phyloP scores from a whole-genome alignment of 2,888 invertebrate genomes.

The Odontomyia ornata region DNA sequence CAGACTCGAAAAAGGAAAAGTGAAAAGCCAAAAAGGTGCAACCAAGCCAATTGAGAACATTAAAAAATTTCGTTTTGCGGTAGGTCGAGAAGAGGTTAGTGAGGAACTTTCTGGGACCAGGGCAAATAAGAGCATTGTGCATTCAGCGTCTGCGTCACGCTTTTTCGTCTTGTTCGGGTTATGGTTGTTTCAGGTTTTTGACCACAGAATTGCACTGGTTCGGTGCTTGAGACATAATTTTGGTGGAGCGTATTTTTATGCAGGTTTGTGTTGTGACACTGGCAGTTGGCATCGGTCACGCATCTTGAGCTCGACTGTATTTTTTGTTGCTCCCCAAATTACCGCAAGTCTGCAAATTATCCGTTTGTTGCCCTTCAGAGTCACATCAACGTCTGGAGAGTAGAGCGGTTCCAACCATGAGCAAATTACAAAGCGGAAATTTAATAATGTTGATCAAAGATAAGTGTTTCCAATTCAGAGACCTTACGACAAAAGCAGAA shows the following conservation, averaged over 20 bases:
- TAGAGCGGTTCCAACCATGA: too few species aligned
- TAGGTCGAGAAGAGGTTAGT: slow-evolving; percentile 14
- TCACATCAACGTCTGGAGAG: not conserved
- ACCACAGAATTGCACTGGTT: slow-evolving; percentile 18
- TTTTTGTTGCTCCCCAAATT: not conserved
- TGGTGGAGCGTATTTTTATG: not conserved
- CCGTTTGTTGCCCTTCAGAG: not conserved
- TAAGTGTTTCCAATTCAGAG: too few species aligned
- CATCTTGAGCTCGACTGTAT: not conserved
- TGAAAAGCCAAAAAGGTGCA: slow-evolving; percentile 12
- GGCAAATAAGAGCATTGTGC: not conserved
- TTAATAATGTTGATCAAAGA: too few species aligned
- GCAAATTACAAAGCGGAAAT: too few species aligned
- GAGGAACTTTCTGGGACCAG: not conserved
- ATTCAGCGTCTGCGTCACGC: slow-evolving; percentile 28
- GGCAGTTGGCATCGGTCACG: slow-evolving; percentile 35
- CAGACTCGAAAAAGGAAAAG: slow-evolving; percentile 24
- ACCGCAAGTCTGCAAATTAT: not conserved
- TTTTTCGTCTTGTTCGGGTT: slow-evolving; percentile 38
- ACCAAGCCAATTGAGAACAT: not conserved
- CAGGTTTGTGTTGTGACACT: not conserved
- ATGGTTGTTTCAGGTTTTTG: slow-evolving; percentile 41
- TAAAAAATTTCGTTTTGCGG: slow-evolving; percentile 41
- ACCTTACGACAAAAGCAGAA: too few species aligned
- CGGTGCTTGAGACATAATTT: slow-evolving; percentile 23